Evolutionary conservation across 1,140 invertebrate species (phyloP), one percentile per base, ranked within the genome.

Genomic region (Protaetia brevitarsis): DNA sequence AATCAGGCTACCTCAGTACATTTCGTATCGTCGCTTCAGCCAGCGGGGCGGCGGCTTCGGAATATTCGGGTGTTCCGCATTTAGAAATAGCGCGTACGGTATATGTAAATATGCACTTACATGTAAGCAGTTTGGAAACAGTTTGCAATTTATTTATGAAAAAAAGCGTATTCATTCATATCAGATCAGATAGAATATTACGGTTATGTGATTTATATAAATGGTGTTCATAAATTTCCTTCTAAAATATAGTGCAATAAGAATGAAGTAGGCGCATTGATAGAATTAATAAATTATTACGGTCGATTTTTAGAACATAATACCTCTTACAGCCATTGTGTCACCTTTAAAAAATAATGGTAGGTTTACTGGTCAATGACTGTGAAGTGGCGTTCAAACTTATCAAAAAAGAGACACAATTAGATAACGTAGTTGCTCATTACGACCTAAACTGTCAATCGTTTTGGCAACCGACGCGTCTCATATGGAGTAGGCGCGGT

Each of bases 281-380:
- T 78, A 5, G 80, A 78, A 1, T 60, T 79, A n/a, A 58, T 81
- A 1, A 80, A 79, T 63, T 79, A 76, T 70, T 82, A 81, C 68
- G 71, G 69, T 5, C 72, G 68, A 66, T 81, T 79, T 68, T 58
- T 74, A 6, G 27, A 68, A 66, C 66, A 72, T 58, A 28, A 68
- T 8, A 66, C 0, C 56, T 72, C 0, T 31, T 69, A 26, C 63
- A 68, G 19, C 67, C 68, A 19, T 36, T 75, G 27, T 67, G 76
- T 67, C 34, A 68, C 19, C 59, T 27, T 45, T 75, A 19, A 68
- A 72, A 16, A 73, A 73, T 29, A 51, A 69, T 2, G 21, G 37
- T 23, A 37, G 30, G 41, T 64, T 13, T 29, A 23, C 1, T 78
- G 74, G 74, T 29, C 63, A 57, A 67, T 31, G 21, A 69, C 27